Base-by-base conservation (phyloP, 2,888 invertebrate genomes). In the Micoletzkya japonica region DNA sequence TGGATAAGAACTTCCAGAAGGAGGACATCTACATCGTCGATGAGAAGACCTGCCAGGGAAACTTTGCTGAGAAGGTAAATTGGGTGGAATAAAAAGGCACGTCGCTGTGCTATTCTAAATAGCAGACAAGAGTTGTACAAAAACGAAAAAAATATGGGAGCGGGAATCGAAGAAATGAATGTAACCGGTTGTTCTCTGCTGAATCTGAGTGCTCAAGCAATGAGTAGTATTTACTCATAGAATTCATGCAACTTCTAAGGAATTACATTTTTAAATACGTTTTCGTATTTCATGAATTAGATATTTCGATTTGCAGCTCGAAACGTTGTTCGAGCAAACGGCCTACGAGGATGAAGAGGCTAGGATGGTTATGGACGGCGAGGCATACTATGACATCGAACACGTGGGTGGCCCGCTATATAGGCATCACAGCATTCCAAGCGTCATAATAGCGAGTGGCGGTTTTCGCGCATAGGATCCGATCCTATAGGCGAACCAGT, bases 21-120 rank as follows among this genome's bases (percentile, higher is more conserved):
- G 64, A 64, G 26, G 64, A 64, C n/a, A 64, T 64, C 26, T 34
- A 52, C 64, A 64, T 64, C 52, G 37, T 64, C 32, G 64, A 64
- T 52, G 54, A 28, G 24, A 44, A 44, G 44, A 36, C 50, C 32
- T 52, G 10, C 6, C 20, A 34, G 14, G 24, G 24, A 24, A 61
- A 61, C 20, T 61, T 61, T 26, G 28, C 30, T 20, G 61, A 61
- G 44, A 61, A 26, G 20, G 61, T 49, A 17, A 44, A 7, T 2
- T 28, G 20, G n/a, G n/a, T n/a, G n/a, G n/a, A n/a, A n/a, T n/a
- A n/a, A n/a, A n/a, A n/a, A n/a, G n/a, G n/a, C n/a, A n/a, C n/a
- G n/a, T n/a, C n/a, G n/a, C n/a, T n/a, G n/a, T n/a, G n/a, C n/a
- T n/a, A n/a, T n/a, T n/a, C n/a, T n/a, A n/a, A n/a, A n/a, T n/a